Conservation (phyloP, 1,140 invertebrate species). For the Vanessa atalanta region DNA sequence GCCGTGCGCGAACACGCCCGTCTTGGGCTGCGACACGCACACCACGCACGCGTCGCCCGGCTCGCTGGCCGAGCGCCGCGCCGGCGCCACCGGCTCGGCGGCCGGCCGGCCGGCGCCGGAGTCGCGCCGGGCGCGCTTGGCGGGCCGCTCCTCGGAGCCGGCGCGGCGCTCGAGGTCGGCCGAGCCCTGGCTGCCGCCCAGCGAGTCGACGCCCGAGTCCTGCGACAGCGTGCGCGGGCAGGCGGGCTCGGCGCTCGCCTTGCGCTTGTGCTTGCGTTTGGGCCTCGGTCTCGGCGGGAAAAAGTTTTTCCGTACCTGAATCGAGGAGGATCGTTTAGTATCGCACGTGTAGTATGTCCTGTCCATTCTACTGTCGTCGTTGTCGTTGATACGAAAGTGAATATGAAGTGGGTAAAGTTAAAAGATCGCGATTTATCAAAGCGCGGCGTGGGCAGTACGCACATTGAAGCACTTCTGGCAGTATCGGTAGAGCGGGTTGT, state of each 20-base stretch:
- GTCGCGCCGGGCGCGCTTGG: conserved; percentile 46
- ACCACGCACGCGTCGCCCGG: conserved; percentile 79
- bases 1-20: conserved; percentile 85
- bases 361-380: too few species aligned
- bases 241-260: conserved; percentile 27
- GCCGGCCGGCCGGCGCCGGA: conserved; percentile 38
- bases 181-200: conserved; percentile 47
- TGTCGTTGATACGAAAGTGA: too few species aligned
- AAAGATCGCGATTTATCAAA: too few species aligned
- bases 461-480: conserved; percentile 78
- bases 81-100: too few species aligned
- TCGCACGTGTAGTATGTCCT: background rate
- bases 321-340: conserved; percentile 6
- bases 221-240: conserved; percentile 44
- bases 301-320: conserved; percentile 84
- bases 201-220: conserved; percentile 54
- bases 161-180: conserved; percentile 49
- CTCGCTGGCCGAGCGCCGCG: too few species aligned
- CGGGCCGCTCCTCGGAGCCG: conserved; percentile 47
- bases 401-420: too few species aligned
- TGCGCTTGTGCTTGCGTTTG: conserved; percentile 48
- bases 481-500: conserved; percentile 84
- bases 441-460: background rate
- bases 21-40: conserved; percentile 82
- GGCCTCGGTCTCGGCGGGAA: conserved; percentile 83